A percentile compares a stretch with the other conserved stretches of the same genome.
phyloP scores from a whole-genome alignment of 2,113 vertebrate species.

The Zapornia atra region DNA sequence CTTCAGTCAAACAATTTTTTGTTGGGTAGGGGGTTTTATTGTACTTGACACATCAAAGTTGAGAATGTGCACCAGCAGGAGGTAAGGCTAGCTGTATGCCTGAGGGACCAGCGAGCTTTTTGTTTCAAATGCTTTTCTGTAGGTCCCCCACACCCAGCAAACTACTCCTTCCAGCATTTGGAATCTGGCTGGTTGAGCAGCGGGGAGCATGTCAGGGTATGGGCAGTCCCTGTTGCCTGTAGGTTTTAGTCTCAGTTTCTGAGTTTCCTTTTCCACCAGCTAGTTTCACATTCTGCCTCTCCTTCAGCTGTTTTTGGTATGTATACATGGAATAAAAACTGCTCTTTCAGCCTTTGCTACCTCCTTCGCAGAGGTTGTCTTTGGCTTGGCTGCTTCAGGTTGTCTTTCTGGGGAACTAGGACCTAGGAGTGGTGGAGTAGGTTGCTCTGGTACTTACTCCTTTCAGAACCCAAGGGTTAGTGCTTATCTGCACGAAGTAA shows the following conservation, averaged over 20 bases:
- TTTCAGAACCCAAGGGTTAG: not conserved
- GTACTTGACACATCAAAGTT: not conserved
- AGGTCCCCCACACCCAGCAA: not conserved
- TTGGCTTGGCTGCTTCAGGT: not conserved
- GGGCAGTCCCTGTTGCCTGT: not conserved
- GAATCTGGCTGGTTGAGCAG: not conserved
- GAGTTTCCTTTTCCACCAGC: not conserved
- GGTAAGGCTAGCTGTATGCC: not conserved
- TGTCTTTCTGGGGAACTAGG: not conserved
- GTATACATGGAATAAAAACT: not conserved
- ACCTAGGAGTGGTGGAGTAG: not conserved
- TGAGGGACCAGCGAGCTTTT: not conserved
- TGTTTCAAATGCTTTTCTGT: not conserved
- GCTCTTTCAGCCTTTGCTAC: not conserved
- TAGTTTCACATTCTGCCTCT: not conserved
- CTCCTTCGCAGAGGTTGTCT: not conserved
- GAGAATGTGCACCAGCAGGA: not conserved
- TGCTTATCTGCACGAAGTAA: not conserved
- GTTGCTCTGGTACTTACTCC: not conserved
- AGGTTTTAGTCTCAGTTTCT: not conserved
- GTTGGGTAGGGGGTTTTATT: not conserved
- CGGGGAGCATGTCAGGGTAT: not conserved
- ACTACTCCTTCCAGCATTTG: not conserved
- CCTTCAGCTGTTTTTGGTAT: not conserved
- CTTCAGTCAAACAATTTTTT: not conserved